Evolutionary conservation across 1,140 invertebrate genomes (phyloP).

Genomic region (Listronotus oregonensis): DNA sequence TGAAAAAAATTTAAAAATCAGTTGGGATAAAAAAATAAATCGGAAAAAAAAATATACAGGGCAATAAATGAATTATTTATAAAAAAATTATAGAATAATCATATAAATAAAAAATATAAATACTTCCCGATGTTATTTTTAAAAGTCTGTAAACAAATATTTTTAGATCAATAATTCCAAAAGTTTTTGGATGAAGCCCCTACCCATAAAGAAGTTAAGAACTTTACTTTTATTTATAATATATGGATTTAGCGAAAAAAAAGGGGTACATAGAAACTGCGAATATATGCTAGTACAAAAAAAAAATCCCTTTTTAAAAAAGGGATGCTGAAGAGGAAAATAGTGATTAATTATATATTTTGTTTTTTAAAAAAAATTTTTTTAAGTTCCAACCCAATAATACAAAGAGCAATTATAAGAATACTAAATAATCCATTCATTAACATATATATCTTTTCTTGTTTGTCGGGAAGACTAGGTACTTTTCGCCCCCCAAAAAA

Average conservation of each 20-base stretch:
- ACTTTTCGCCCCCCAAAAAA: slow-evolving; percentile 55
- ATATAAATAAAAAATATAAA: no score
- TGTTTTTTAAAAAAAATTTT: slow-evolving; percentile 54
- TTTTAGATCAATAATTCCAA: slow-evolving; percentile 76
- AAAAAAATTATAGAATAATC: no score
- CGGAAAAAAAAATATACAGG: no score
- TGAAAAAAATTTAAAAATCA: no score
- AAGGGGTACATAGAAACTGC: slow-evolving; percentile 62
- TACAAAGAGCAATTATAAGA: slow-evolving; percentile 48
- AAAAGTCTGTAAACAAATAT: slow-evolving; percentile 53
- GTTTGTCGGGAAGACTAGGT: slow-evolving; percentile 52
- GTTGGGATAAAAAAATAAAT: no score
- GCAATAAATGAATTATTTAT: no score
- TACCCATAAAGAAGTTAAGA: slow-evolving; percentile 80
- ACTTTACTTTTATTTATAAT: slow-evolving; percentile 70
- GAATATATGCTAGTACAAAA: slow-evolving; percentile 65
- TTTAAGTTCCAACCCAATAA: slow-evolving; percentile 55
- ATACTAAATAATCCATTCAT: slow-evolving; percentile 57
- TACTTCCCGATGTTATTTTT: slow-evolving; percentile 55
- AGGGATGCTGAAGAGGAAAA: slow-evolving; percentile 62
- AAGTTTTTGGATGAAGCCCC: slow-evolving; percentile 74
- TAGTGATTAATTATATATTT: slow-evolving; percentile 58
- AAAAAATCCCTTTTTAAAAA: slow-evolving; percentile 60
- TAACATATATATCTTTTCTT: slow-evolving; percentile 51
- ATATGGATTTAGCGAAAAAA: slow-evolving; percentile 67